phyloP scores from a whole-genome alignment of 2,888 invertebrate genomes.

The Cephonodes hylas region DNA sequence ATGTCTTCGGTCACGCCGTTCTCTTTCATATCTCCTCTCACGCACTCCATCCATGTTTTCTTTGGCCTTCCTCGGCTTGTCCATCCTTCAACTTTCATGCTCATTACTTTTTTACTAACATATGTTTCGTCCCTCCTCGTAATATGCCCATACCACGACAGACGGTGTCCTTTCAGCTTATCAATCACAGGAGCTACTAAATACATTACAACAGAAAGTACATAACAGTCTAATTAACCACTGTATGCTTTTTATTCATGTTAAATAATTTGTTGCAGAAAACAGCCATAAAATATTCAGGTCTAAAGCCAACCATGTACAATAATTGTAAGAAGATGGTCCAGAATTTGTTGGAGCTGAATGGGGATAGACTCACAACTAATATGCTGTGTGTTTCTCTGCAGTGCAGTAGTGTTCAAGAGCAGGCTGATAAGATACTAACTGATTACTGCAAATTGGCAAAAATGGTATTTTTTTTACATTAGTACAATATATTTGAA shows the following conservation, averaged over 20 bases:
- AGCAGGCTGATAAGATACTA: conserved; percentile 78
- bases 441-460: conserved; percentile 71
- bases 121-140: no score
- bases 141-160: no score
- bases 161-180: no score
- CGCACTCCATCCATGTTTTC: no score
- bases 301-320: conserved; percentile 78
- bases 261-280: conserved; percentile 61
- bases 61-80: no score
- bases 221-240: no score
- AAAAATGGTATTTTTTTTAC: conserved; percentile 50
- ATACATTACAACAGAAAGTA: no score
- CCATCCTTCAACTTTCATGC: no score
- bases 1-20: no score
- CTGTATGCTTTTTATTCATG: not conserved
- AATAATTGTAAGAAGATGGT: conserved; percentile 78
- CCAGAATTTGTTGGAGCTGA: conserved; percentile 82
- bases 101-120: no score
- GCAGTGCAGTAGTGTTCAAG: conserved; percentile 67
- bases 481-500: not conserved
- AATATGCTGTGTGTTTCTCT: conserved; percentile 81
- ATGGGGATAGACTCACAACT: conserved; percentile 71
- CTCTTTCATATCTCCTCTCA: no score
- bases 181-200: no score
- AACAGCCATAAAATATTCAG: conserved; percentile 80